Base-by-base conservation (phyloP, 2,113 vertebrate genomes). In the Tauraco erythrolophus region DNA sequence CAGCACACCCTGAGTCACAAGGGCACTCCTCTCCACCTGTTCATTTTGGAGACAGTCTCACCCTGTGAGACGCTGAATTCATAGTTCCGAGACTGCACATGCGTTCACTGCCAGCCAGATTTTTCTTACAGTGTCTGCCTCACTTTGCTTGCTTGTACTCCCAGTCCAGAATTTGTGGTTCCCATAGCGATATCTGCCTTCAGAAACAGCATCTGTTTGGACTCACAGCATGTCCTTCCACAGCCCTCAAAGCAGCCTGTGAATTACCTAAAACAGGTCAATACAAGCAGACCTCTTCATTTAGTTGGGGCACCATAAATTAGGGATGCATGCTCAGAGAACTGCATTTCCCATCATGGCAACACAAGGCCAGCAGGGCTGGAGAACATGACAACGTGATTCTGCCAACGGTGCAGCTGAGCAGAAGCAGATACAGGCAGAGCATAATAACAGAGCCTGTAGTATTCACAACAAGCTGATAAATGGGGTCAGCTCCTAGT, bases 381-480 rank as follows among this genome's bases (percentile, higher is more conserved):
- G n/a, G 10, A 69, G 64, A 69, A 84, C 12, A 10, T 3, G 43
- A 33, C 6, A 65, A 10, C 0, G 0, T 14, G 28, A 35, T 54
- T 74, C 64, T 78, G 62, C 24, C 84, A 50, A 25, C 4, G 37
- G 41, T 14, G 13, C 25, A 56, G n/a, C 64, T 41, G 19, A 88
- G 56, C 56, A 64, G 65, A 2, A 56, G 48, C 60, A 64, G 37
- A 39, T 28, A n/a, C 33, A 77, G 16, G 37, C 28, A 77, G 51
- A 69, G 25, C 57, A 7, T 10, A 71, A 56, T 35, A 78, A 54
- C 54, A n/a, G 37, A 80, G 31, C 33, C 31, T 15, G 6, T 1
- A 61, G 15, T 8, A 87, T 9, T 87, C 51, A 71, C 33, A 78
- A 24, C 4, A 69, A 51, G 9, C 2, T 57, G 11, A 17, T 2